Percentiles rank a stretch among this genome's conserved stretches.
phyloP scores from a whole-genome alignment of 1,140 invertebrate genomes.

The Araneus ventricosus region DNA sequence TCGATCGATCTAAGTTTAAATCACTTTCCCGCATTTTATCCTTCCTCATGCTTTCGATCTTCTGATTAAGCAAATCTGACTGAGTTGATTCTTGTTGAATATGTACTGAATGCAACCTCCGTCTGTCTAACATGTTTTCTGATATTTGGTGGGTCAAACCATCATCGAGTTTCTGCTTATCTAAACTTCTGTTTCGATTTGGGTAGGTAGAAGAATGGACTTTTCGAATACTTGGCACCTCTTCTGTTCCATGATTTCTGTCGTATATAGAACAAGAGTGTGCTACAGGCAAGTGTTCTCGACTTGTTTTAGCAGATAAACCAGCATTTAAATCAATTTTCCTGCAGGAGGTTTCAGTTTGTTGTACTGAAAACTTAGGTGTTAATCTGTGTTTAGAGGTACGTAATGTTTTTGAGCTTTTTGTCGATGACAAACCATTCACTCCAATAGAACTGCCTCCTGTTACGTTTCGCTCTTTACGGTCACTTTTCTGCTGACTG shows the following conservation, averaged over 20 bases:
- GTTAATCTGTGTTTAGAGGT: not conserved
- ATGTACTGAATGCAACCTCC: not conserved
- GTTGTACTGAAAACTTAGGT: not conserved
- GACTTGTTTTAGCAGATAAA: not conserved
- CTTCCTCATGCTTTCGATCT: not conserved
- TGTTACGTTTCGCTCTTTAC: not conserved
- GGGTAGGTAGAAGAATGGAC: not conserved
- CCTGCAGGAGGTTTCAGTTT: not conserved
- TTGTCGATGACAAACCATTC: not conserved
- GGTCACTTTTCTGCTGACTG: too few relatives aligned
- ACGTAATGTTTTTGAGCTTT: not conserved
- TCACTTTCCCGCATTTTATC: not conserved
- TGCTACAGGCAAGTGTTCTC: not conserved
- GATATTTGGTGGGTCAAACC: not conserved
- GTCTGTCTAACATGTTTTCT: not conserved
- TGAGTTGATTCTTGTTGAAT: not conserved
- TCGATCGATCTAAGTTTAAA: not conserved
- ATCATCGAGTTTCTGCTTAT: not conserved
- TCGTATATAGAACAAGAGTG: not conserved
- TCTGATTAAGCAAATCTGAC: not conserved
- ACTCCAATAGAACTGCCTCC: not conserved
- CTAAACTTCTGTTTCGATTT: not conserved
- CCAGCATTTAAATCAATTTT: not conserved
- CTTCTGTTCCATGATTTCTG: not conserved
- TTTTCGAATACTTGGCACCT: not conserved